Conservation (phyloP, 2,797 vertebrate species). For the Psittacula echo region DNA sequence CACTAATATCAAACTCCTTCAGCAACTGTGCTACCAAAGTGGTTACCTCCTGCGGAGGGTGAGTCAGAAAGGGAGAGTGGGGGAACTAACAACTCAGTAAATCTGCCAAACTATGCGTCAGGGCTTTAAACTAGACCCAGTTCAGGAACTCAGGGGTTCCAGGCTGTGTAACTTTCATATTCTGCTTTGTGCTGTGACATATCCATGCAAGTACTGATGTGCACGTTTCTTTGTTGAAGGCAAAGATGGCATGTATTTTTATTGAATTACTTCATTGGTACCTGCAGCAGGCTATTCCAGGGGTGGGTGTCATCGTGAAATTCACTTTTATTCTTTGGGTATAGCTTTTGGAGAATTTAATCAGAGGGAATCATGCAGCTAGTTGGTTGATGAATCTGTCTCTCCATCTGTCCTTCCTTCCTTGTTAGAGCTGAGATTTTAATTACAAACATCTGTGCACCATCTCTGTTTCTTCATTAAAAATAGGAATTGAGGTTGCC, state of each 20-base stretch:
- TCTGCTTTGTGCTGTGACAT: background rate
- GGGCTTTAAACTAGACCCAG: background rate
- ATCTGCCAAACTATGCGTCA: background rate
- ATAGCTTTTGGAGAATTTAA: constrained; percentile 23
- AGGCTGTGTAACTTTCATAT: background rate
- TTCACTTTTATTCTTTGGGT: background rate
- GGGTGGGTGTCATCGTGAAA: background rate
- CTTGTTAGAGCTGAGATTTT: constrained; percentile 51
- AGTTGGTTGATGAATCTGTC: constrained; percentile 40
- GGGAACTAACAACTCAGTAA: background rate
- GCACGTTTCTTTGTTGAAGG: background rate
- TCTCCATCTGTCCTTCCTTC: constrained; percentile 60
- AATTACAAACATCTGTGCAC: constrained; percentile 65
- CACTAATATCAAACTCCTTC: background rate
- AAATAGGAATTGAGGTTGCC: constrained; percentile 26
- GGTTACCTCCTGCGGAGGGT: background rate
- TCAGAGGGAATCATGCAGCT: constrained; percentile 7
- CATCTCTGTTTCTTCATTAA: constrained; percentile 11
- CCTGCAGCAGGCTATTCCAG: background rate
- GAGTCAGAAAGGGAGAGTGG: background rate
- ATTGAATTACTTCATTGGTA: background rate
- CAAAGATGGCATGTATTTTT: background rate
- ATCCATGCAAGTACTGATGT: background rate
- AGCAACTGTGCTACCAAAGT: background rate
- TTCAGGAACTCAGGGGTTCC: background rate